Evolutionary conservation across 1,140 invertebrate species (phyloP).

Genomic region (Drosophila gunungcola): DNA sequence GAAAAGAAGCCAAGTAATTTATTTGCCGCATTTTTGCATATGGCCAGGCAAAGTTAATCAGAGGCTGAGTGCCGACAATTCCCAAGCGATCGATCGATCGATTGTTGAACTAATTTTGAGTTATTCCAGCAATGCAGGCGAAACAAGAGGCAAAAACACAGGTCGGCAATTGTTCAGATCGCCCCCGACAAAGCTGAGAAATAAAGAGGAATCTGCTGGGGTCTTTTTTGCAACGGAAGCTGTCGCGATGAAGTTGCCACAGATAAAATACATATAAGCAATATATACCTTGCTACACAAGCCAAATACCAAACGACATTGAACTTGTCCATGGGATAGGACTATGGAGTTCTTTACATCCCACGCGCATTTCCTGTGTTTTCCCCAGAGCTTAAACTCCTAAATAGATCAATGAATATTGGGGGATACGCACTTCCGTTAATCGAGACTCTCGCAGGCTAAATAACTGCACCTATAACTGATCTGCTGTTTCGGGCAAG

Average conservation of each 20-base stretch:
- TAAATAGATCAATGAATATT: conserved; percentile 70
- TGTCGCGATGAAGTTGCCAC: conserved; percentile 28
- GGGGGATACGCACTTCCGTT: conserved; percentile 73
- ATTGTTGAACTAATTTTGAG: conserved; percentile 77
- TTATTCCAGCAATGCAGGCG: conserved; percentile 62
- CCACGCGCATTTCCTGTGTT: conserved; percentile 66
- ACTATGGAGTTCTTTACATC: conserved; percentile 13
- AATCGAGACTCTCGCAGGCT: conserved; percentile 1
- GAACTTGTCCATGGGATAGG: not conserved
- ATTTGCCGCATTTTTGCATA: conserved; percentile 55
- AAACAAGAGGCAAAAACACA: conserved; percentile 6
- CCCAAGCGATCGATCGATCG: conserved; percentile 60
- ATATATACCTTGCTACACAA: not conserved
- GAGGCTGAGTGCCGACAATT: conserved; percentile 64
- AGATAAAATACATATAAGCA: conserved; percentile 43
- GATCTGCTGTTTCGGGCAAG: conserved; percentile 17
- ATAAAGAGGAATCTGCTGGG: conserved; percentile 7
- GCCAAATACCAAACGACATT: conserved; percentile 10
- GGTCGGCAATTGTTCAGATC: conserved; percentile 44
- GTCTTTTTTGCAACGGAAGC: conserved; percentile 63
- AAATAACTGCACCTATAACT: conserved; percentile 11
- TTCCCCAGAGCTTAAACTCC: conserved; percentile 14
- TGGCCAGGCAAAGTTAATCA: conserved; percentile 53
- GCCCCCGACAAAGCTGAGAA: conserved; percentile 55
- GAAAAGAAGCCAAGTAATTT: conserved; percentile 28